Base-by-base conservation (phyloP, 2,888 invertebrate species). In the Alcis repandata region DNA sequence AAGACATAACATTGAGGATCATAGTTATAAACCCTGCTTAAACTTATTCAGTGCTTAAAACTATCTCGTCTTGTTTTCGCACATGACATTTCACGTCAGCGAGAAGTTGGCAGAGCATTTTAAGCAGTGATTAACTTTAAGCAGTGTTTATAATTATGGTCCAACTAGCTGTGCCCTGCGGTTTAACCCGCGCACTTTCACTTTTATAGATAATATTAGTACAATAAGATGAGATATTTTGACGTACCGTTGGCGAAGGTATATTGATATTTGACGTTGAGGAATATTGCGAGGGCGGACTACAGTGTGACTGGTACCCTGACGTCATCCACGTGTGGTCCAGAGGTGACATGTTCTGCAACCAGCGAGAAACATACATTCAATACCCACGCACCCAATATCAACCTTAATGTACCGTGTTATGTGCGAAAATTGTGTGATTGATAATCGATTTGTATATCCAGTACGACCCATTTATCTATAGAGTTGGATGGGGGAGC, bases 321-420 rank as follows among this genome's bases (percentile, higher is more conserved):
- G 95, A 94, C 82, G 94, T 93, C 84, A 95, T 94, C 93, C 95
- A 95, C 79, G 91, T 94, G 84, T 95, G 96, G 80, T 96, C 96
- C 88, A 96, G 77, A 13, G 92, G 89, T 8, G 92, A 91, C 88
- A 92, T 89, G 45, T 89, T 92, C 93, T 93, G 92, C 17, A 89
- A 91, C 63, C 68, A 67, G 67, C 49, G 58, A 69, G 53, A 71
- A 62, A 62, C 15, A 32, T 33, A 53, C 59, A 51, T 19, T 52
- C 1, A 64, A 52, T n/a, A 19, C 20, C n/a, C n/a, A 13, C 11
- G n/a, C 1, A n/a, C 7, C n/a, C 17, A 22, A 46, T 53, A 0
- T 40, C 11, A 38, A 45, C 59, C 20, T 49, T 67, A 45, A 60
- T 3, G 6, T 1, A 20, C 32, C 52, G 13, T 45, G 15, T 46